Conservation (phyloP, 2,888 invertebrate species). For the Argyra leucocephala region DNA sequence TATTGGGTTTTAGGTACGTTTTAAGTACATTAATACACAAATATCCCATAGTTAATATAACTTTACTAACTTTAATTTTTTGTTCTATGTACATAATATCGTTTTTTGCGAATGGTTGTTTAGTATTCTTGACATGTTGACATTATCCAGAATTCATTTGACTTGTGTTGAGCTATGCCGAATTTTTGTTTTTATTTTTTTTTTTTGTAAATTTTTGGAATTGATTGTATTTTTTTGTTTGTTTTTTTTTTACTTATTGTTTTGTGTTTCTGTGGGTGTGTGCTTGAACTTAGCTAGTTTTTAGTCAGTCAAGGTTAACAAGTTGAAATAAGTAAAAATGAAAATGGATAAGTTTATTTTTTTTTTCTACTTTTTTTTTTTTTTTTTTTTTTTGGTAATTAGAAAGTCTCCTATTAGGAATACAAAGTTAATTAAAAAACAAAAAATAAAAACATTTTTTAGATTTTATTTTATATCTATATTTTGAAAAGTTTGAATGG, state of each 20-base stretch:
- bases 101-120: too few relatives aligned
- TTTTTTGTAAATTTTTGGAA: neutral
- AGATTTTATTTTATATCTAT: too few relatives aligned
- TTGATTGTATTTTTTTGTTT: neutral
- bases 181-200: neutral
- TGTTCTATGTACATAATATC: too few relatives aligned
- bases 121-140: neutral
- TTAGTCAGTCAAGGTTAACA: slow-evolving; percentile 1
- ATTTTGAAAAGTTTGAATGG: too few relatives aligned
- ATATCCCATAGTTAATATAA: too few relatives aligned
- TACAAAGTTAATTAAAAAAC: too few relatives aligned
- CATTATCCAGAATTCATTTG: neutral
- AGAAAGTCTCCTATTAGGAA: neutral
- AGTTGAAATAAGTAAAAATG: neutral
- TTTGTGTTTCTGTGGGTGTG: neutral
- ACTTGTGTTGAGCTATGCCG: neutral
- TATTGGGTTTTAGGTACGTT: too few relatives aligned
- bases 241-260: neutral
- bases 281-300: neutral
- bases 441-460: too few relatives aligned
- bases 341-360: neutral
- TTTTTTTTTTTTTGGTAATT: neutral
- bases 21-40: too few relatives aligned
- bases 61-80: too few relatives aligned
- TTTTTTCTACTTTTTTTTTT: neutral